phyloP scores from a whole-genome alignment of 1,140 invertebrate genomes.

The Hydropsyche tenuis region DNA sequence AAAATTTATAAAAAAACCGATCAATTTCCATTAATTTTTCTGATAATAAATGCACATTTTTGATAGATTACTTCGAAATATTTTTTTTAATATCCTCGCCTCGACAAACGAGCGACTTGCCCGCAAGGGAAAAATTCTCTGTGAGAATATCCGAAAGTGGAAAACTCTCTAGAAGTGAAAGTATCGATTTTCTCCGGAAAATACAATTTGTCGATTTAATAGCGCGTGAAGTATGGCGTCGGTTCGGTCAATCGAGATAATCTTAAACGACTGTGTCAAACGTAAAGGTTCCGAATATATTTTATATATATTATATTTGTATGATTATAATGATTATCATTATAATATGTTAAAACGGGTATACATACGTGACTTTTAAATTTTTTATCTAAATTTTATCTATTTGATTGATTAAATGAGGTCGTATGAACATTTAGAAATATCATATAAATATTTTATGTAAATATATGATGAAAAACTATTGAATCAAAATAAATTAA shows the following conservation, averaged over 20 bases:
- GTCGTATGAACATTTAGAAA: too few relatives aligned
- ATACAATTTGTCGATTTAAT: conserved; percentile 24
- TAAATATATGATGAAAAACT: too few relatives aligned
- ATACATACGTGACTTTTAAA: too few relatives aligned
- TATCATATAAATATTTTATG: too few relatives aligned
- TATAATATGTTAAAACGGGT: too few relatives aligned
- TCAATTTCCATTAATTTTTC: not conserved
- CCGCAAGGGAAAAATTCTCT: not conserved
- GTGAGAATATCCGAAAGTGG: not conserved
- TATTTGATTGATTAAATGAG: too few relatives aligned
- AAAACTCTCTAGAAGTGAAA: not conserved
- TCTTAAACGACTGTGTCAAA: not conserved
- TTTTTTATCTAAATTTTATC: too few relatives aligned
- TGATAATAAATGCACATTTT: not conserved
- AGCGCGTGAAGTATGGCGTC: conserved; percentile 6
- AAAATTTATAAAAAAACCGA: too few relatives aligned
- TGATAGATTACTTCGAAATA: not conserved
- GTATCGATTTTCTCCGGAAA: conserved; percentile 6
- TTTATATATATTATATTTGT: too few relatives aligned
- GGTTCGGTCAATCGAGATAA: conserved; percentile 25
- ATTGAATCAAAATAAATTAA: too few relatives aligned
- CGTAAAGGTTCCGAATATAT: not conserved
- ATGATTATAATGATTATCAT: too few relatives aligned
- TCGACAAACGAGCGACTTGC: not conserved
- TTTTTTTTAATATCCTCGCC: not conserved